phyloP scores from a whole-genome alignment of 2,797 vertebrate species.

The Lacerta viridis region DNA sequence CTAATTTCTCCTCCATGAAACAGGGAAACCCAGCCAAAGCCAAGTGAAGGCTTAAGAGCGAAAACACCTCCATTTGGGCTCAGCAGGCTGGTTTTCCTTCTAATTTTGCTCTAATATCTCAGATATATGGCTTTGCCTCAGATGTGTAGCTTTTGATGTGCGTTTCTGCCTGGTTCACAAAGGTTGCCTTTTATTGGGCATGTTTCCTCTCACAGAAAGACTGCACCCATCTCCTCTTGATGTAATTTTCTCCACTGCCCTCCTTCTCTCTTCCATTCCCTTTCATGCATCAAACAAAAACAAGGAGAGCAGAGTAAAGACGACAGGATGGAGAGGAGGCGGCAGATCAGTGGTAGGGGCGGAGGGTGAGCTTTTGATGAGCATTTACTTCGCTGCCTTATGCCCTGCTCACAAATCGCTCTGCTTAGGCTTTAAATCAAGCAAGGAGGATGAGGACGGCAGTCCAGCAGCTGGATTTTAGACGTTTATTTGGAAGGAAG shows the following conservation, averaged over 20 bases:
- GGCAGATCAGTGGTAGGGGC: background rate
- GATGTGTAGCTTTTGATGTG: constrained; percentile 7
- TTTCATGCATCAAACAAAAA: constrained; percentile 8
- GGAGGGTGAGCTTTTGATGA: background rate
- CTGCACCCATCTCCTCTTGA: background rate
- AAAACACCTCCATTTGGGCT: background rate
- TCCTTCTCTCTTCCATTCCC: background rate
- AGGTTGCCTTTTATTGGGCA: constrained; percentile 20
- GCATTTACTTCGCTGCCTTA: too few relatives aligned
- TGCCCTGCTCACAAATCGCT: too few relatives aligned
- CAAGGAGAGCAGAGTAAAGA: background rate
- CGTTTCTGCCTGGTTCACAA: background rate
- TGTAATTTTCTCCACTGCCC: constrained; percentile 12
- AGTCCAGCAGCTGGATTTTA: too few relatives aligned
- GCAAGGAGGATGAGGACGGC: too few relatives aligned
- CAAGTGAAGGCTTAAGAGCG: too few relatives aligned
- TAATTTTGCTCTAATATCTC: background rate
- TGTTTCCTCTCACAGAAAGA: background rate
- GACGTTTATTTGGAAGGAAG: too few relatives aligned
- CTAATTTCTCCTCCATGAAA: background rate
- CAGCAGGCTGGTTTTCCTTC: background rate
- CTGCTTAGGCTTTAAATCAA: too few relatives aligned
- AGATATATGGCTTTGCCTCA: background rate
- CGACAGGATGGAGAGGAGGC: too few relatives aligned
- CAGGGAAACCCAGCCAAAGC: background rate